These are phyloP conservation scores for Strix aluco DNA, from an alignment of 2,113 vertebrate species.

Conservation along the genomic window DNA sequence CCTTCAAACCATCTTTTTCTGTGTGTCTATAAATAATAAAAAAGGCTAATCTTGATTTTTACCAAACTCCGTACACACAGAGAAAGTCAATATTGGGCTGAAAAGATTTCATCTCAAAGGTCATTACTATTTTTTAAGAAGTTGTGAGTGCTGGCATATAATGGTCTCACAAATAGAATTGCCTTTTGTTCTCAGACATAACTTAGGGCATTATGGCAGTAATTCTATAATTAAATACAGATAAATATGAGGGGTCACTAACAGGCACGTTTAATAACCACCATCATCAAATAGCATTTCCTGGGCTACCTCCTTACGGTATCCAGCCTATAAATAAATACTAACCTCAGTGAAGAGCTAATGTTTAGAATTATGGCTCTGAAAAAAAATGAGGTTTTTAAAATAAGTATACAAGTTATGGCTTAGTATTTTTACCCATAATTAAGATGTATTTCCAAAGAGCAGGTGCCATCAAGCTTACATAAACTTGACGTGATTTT, in stretches of 20 bases:
- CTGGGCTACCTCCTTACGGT: not conserved
- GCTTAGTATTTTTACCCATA: constrained; percentile 51
- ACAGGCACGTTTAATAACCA: not conserved
- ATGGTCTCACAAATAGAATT: not conserved
- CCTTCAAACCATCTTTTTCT: not conserved
- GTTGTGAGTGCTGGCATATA: not conserved
- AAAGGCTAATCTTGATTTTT: not conserved
- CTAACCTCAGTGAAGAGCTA: constrained; percentile 10
- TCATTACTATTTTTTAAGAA: not conserved
- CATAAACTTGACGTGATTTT: constrained; percentile 5
- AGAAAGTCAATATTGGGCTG: not conserved
- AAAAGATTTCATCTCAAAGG: not conserved
- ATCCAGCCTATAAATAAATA: constrained; percentile 36
- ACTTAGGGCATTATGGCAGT: not conserved
- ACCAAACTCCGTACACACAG: not conserved
- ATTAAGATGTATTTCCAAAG: constrained; percentile 55
- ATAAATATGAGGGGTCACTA: not conserved
- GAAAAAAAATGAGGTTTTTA: not conserved
- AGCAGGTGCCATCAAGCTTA: not conserved
- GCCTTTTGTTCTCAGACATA: not conserved
- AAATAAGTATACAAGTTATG: not conserved
- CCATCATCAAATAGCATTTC: constrained; percentile 2
- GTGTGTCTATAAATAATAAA: not conserved
- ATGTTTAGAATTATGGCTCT: not conserved
- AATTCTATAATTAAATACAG: constrained; percentile 12